Base-by-base conservation (phyloP, 2,113 vertebrate genomes). In the Austrofundulus limnaeus region DNA sequence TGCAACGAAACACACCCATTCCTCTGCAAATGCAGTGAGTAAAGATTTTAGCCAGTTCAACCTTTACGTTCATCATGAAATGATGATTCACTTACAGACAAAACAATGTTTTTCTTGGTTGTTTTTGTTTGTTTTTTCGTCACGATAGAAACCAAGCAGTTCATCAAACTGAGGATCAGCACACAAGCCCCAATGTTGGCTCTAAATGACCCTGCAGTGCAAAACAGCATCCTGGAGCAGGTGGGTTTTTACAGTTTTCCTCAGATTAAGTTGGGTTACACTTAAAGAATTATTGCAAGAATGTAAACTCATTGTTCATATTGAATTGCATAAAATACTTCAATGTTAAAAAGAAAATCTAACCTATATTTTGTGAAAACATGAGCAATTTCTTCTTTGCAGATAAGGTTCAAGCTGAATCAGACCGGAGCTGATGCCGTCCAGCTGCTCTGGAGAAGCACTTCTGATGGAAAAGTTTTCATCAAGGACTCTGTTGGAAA, bases 1-100 rank as follows among this genome's bases (percentile, higher is more conserved):
- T 72, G 68, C 24, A 0, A 0, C 0, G 5, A 25, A 4, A 0
- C 0, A n/a, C 21, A 24, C 15, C 39, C 39, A 1, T 72, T 72
- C 46, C 4, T 78, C 53, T 78, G 68, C 20, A 8, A 20, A 19
- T 58, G 63, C 19, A 4, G 45, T 52, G 14, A 62, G 58, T 20
- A 61, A 49, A 23, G 6, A 8, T 14, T 21, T 39, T 41, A 21
- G 13, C 19, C 19, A 21, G 0, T 21, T 3, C 13, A 39, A 14
- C 4, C n/a, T n/a, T 46, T 10, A 46, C 3, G 3, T 5, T 13
- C 21, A 23, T 48, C 11, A n/a, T 14, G 15, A 56, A 41, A 41
- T 20, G 13, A 24, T n/a, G 5, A 58, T 16, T 3, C 11, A 11
- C 11, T n/a, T 1, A 1, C 14, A 12, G 11, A n/a, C 21, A 42